Evolutionary conservation across 2,888 invertebrate genomes (phyloP).

Genomic region (Sarcophaga variegata): DNA sequence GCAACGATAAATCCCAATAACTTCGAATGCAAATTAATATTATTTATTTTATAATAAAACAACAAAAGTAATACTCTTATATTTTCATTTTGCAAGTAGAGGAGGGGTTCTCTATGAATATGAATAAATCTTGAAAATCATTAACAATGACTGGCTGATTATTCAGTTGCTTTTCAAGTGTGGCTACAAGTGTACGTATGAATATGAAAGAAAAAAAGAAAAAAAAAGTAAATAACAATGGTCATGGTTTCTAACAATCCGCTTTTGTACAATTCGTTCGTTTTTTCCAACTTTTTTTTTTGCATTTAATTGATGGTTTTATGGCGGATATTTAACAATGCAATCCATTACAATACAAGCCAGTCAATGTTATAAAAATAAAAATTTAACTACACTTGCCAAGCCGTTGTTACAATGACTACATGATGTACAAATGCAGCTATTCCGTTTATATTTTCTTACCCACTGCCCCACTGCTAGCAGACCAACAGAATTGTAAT

Average conservation of each 20-base stretch:
- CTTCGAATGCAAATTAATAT: neutral
- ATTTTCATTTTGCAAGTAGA: neutral
- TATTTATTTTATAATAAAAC: neutral
- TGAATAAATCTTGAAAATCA: neutral
- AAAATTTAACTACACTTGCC: too few relatives aligned
- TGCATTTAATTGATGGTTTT: constrained; percentile 46
- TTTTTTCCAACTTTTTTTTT: neutral
- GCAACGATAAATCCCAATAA: too few relatives aligned
- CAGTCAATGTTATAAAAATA: neutral
- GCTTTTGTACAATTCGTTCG: neutral
- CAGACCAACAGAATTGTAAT: neutral
- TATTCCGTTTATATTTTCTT: neutral
- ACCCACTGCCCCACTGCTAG: neutral
- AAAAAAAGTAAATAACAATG: constrained; percentile 28
- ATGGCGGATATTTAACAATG: constrained; percentile 42
- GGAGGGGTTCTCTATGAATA: neutral
- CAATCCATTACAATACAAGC: neutral
- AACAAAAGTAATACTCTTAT: neutral
- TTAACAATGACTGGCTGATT: constrained; percentile 31
- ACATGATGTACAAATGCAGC: neutral
- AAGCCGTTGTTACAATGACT: too few relatives aligned
- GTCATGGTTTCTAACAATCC: constrained; percentile 46
- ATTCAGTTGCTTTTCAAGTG: constrained; percentile 2
- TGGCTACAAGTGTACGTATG: neutral
- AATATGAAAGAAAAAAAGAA: neutral